These are phyloP conservation scores for Aspidiotus rigidus DNA, from an alignment of 2,888 invertebrate species.

Conservation along the genomic window DNA sequence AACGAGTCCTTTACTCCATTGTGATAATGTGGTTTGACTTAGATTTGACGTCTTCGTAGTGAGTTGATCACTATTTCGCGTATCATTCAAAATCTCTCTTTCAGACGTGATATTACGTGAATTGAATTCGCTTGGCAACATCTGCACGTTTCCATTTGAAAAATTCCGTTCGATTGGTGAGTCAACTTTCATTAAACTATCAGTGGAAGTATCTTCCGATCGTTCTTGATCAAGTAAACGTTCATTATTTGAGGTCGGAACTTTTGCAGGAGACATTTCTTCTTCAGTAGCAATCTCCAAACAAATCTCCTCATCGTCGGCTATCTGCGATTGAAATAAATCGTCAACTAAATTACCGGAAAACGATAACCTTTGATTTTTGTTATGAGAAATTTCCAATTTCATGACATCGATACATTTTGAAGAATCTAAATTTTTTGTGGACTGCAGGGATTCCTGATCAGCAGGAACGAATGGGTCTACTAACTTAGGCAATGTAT, in stretches of 20 bases:
- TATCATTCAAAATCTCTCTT: too few relatives aligned
- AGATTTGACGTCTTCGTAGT: background rate
- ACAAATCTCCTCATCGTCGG: background rate
- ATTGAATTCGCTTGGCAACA: background rate
- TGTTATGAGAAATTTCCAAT: too few relatives aligned
- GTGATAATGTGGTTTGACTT: conserved; percentile 35
- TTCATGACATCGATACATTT: too few relatives aligned
- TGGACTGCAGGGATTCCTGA: too few relatives aligned
- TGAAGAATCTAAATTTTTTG: too few relatives aligned
- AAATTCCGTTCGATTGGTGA: background rate
- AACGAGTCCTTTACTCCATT: conserved; percentile 39
- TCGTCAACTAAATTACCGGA: background rate
- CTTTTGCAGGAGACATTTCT: too few relatives aligned
- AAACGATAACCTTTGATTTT: background rate
- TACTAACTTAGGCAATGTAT: too few relatives aligned
- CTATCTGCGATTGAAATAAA: background rate
- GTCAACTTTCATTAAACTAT: too few relatives aligned
- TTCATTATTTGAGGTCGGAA: background rate
- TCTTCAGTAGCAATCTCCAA: background rate
- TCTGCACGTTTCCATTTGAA: conserved; percentile 1
- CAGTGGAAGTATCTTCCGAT: too few relatives aligned
- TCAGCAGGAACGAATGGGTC: too few relatives aligned
- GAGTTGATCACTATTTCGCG: background rate
- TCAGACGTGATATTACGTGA: too few relatives aligned
- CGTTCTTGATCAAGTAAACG: background rate